Evolutionary conservation across 2,113 vertebrate species (phyloP), one percentile per base, ranked within the genome.

Genomic region (Centrocercus urophasianus): DNA sequence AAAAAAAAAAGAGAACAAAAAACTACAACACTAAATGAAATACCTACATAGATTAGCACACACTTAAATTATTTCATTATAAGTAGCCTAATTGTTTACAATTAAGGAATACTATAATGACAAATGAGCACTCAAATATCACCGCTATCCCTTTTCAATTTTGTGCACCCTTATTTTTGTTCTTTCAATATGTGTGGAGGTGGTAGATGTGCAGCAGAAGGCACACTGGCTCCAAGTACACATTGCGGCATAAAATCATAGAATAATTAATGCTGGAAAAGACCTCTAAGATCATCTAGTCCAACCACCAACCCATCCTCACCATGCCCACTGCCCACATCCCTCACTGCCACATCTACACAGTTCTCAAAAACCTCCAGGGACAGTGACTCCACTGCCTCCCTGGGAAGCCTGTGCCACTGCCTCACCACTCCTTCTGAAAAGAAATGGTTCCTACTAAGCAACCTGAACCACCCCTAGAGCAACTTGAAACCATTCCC

Each of bases 1-100:
- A 87, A 86, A 67, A 86, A 86, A 64, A 17, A 0, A 47, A 9
- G 21, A 47, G 8, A 21, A 47, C 10, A 21, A 48, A 22, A 48
- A 21, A 11, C 47, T 11, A 42, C 43, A 69, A 43, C 32, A 72
- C 18, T 59, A 67, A 86, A 74, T 52, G 3, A 59, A 89, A 80
- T 19, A 54, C 5, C 14, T 11, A 19, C 19, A 18, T 9, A 43
- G 25, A 30, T 47, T 16, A 20, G 9, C 32, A 70, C 47, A 79
- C 10, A 32, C 24, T 36, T 54, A 73, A 74, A 84, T 42, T 0
- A 24, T 70, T 80, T 80, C 22, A 69, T 72, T 78, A 78, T 83
- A 93, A 82, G n/a, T 81, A 87, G 30, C 27, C 19, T 59, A 36
- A 57, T 16, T 38, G 43, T 77, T 93, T 67, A 52, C 30, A 80